Evolutionary conservation across 2,888 invertebrate species (phyloP).

Genomic region (Argyresthia albistria): DNA sequence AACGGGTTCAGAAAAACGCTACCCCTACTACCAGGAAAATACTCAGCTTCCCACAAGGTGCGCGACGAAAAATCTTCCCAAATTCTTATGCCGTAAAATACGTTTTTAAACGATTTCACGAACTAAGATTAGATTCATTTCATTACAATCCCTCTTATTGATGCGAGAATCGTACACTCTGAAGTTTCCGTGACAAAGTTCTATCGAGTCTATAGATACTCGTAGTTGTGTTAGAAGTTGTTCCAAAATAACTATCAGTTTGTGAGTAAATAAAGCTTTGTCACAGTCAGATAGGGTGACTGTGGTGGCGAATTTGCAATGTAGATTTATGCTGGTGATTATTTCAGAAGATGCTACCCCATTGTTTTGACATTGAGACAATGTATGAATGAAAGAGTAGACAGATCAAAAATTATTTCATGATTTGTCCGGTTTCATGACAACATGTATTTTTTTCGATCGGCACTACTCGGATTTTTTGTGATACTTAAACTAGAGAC

Average conservation of each 20-base stretch:
- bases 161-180: conserved; percentile 23
- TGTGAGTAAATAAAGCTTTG: too few species aligned
- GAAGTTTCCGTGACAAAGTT: conserved; percentile 14
- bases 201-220: conserved; percentile 9
- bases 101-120: conserved; percentile 18
- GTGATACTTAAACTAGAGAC: too few species aligned
- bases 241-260: conserved; percentile 9
- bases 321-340: conserved; percentile 36
- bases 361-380: too few species aligned
- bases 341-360: background rate
- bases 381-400: too few species aligned
- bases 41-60: background rate
- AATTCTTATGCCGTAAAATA: conserved; percentile 34
- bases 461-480: too few species aligned
- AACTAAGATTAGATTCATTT: too few species aligned
- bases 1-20: too few species aligned
- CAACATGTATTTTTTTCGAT: too few species aligned
- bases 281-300: conserved; percentile 9
- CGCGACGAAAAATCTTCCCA: conserved; percentile 41
- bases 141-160: conserved; percentile 30
- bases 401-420: too few species aligned
- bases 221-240: conserved; percentile 8
- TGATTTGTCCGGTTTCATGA: too few species aligned
- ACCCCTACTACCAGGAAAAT: too few species aligned
- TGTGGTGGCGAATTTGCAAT: conserved; percentile 45